These are phyloP conservation scores for Chlamydotis undulata DNA, from an alignment of 2,113 vertebrate species.

Conservation along the genomic window DNA sequence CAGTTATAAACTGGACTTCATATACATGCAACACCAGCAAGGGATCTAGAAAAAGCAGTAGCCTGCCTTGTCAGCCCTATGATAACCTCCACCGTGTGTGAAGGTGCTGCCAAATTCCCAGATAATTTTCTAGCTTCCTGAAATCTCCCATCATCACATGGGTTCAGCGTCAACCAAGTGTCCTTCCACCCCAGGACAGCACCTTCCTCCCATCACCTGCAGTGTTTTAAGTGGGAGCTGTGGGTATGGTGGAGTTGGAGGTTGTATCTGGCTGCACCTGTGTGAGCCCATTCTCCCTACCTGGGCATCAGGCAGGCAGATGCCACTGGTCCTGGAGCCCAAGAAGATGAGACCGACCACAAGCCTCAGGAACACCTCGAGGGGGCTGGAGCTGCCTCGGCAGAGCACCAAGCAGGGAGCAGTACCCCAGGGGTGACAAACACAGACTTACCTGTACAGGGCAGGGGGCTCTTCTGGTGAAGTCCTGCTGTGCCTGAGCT, in stretches of 20 bases:
- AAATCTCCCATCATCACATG: background rate
- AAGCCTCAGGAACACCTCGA: background rate
- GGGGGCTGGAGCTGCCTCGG: background rate
- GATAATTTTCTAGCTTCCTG: background rate
- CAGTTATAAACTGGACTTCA: background rate
- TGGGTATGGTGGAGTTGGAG: background rate
- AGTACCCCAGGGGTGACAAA: background rate
- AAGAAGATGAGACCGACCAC: background rate
- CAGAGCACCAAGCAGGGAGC: background rate
- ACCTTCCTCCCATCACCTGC: background rate
- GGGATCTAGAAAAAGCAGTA: background rate
- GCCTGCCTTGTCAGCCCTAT: background rate
- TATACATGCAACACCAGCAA: background rate
- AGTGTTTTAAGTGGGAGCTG: background rate
- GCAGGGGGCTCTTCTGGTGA: background rate
- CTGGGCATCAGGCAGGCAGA: background rate
- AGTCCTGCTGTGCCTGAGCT: background rate
- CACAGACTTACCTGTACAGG: background rate
- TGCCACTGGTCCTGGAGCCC: background rate
- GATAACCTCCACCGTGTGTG: rapidly evolving
- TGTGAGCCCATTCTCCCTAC: rapidly evolving
- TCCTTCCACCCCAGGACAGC: background rate
- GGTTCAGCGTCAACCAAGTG: background rate
- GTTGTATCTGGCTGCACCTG: background rate
- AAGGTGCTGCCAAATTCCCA: background rate